Evolutionary conservation across 1,140 invertebrate species (phyloP).

Genomic region (Phymorhynchus buccinoides): DNA sequence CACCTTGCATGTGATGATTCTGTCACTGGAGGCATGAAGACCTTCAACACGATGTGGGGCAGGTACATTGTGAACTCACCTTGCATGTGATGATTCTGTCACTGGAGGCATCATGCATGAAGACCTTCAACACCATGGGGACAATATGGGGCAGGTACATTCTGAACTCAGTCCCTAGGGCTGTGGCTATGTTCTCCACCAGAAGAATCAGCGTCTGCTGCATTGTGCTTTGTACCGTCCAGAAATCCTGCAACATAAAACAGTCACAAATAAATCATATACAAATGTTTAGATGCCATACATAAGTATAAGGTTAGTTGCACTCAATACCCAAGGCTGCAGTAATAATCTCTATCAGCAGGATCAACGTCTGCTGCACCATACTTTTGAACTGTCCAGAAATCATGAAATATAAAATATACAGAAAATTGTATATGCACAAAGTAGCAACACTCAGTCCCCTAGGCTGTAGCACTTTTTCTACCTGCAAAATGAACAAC

Average conservation of each 20-base stretch:
- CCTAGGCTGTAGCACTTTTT: no score
- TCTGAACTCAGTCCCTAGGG: conserved; percentile 96
- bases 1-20: not conserved
- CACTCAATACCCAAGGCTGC: conserved; percentile 90
- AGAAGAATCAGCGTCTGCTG: conserved; percentile 85
- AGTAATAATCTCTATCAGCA: conserved; percentile 94
- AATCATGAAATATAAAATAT: no score
- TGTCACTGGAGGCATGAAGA: conserved; percentile 87
- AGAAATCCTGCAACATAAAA: conserved; percentile 76
- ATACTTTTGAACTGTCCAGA: conserved; percentile 78
- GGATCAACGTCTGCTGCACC: conserved; percentile 84
- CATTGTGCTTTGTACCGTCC: conserved; percentile 79
- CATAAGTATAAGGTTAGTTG: no score
- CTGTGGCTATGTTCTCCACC: conserved; percentile 93
- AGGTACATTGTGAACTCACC: conserved; percentile 86
- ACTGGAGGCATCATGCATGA: conserved; percentile 91
- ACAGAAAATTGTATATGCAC: no score
- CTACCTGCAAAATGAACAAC: no score
- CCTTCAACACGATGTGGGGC: conserved; percentile 90
- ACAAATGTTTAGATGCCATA: no score
- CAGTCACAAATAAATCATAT: no score
- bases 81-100: conserved; percentile 89
- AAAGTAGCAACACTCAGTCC: no score
- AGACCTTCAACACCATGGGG: conserved; percentile 92
- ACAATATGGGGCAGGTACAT: conserved; percentile 94